Evolutionary conservation across 2,113 vertebrate species (phyloP).

Genomic region (Aspidoscelis tigris): DNA sequence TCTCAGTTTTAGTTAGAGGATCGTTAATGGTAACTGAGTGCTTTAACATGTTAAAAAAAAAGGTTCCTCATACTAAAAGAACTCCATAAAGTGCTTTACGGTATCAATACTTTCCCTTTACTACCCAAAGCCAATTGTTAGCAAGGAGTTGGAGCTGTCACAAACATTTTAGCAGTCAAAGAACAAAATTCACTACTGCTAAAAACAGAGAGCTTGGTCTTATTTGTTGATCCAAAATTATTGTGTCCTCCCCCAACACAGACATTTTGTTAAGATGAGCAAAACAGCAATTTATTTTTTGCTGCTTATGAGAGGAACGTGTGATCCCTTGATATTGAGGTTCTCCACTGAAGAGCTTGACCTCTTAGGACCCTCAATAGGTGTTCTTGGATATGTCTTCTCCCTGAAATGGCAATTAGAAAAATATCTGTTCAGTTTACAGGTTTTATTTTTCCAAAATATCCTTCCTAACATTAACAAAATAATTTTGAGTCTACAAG

Average conservation of each 20-base stretch:
- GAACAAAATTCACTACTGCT: slow-evolving; percentile 52
- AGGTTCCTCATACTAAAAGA: not conserved
- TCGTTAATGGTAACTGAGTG: not conserved
- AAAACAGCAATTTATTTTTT: slow-evolving; percentile 67
- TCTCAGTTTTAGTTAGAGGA: slow-evolving; percentile 12
- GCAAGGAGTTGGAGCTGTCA: slow-evolving; percentile 17
- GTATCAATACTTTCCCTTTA: slow-evolving; percentile 45
- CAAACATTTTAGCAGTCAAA: slow-evolving; percentile 46
- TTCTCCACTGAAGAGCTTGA: slow-evolving; percentile 60
- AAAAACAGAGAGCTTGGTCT: slow-evolving; percentile 71
- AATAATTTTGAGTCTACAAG: not conserved
- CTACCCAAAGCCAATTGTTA: slow-evolving; percentile 35
- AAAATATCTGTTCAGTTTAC: not conserved
- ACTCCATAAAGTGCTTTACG: slow-evolving; percentile 62
- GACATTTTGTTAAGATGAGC: slow-evolving; percentile 32
- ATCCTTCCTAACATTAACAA: not conserved
- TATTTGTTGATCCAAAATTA: slow-evolving; percentile 69
- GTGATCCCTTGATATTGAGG: slow-evolving; percentile 73
- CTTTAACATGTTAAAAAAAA: not conserved
- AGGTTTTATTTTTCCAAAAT: not conserved
- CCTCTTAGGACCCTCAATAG: slow-evolving; percentile 51
- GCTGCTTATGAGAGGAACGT: slow-evolving; percentile 71
- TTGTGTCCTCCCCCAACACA: slow-evolving; percentile 53
- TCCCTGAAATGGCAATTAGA: slow-evolving; percentile 69
- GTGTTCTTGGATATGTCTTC: slow-evolving; percentile 59